Evolutionary conservation across 2,113 vertebrate species (phyloP).

Genomic region (Bubalus kerabau): DNA sequence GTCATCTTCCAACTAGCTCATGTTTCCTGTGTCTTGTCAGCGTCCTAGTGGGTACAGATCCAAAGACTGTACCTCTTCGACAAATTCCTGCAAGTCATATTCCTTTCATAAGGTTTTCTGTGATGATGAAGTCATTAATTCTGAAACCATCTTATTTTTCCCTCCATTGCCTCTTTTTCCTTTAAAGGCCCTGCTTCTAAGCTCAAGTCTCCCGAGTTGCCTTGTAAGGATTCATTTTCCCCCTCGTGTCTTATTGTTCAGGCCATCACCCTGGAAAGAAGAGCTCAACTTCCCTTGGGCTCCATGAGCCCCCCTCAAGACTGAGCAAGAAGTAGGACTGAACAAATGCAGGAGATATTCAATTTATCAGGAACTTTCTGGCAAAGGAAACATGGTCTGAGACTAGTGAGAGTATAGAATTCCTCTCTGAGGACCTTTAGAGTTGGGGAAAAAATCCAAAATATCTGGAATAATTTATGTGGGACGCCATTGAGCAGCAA

Average conservation of each 20-base stretch:
- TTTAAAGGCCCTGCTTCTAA: slow-evolving; percentile 41
- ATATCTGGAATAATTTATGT: neutral
- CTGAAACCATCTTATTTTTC: slow-evolving; percentile 33
- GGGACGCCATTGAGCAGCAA: neutral
- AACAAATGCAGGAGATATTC: neutral
- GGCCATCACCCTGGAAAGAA: neutral
- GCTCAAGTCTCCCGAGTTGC: neutral
- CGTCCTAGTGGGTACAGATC: neutral
- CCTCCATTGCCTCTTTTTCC: slow-evolving; percentile 35
- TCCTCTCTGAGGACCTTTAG: neutral
- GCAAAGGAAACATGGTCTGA: neutral
- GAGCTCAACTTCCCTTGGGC: neutral
- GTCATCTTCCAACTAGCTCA: neutral
- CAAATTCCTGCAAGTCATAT: neutral
- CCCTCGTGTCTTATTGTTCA: neutral
- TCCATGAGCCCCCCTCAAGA: neutral
- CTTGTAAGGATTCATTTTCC: neutral
- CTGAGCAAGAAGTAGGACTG: neutral
- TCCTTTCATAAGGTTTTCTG: slow-evolving; percentile 5
- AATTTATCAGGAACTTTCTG: neutral
- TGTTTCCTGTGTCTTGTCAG: neutral
- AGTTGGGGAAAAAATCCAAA: neutral
- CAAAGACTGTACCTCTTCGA: neutral
- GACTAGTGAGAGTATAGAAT: neutral
- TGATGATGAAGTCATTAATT: slow-evolving; percentile 43